Conservation (phyloP, 2,797 vertebrate genomes). For the Perodicticus potto region DNA sequence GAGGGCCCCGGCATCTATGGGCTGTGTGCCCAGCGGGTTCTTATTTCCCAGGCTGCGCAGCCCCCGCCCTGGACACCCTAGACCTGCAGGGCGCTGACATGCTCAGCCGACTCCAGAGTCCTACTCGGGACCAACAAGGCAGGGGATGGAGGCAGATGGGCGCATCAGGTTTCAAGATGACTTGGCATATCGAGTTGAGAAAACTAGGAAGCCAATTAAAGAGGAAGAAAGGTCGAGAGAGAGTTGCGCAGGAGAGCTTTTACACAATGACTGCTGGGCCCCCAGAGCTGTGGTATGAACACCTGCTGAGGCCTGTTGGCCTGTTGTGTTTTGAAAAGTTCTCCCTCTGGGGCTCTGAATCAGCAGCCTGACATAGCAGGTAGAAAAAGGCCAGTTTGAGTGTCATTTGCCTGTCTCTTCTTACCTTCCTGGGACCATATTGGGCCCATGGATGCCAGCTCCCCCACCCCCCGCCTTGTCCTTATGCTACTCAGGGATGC, state of each 20-base stretch:
- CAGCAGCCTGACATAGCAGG: not conserved
- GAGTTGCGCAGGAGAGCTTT: not conserved
- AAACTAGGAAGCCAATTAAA: conserved; percentile 1
- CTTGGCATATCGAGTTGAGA: not conserved
- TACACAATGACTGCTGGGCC: not conserved
- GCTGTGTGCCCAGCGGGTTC: no score
- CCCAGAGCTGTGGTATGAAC: not conserved
- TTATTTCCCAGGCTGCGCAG: not conserved
- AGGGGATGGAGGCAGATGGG: not conserved
- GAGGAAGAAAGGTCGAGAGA: not conserved
- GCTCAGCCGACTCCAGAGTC: not conserved
- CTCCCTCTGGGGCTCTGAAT: not conserved
- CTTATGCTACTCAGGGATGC: not conserved
- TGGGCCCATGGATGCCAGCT: not conserved
- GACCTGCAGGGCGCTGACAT: not conserved
- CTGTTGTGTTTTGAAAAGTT: conserved; percentile 25
- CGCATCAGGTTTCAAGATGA: not conserved
- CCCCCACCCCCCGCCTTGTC: no score
- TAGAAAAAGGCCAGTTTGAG: not conserved
- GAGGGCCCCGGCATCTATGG: not conserved
- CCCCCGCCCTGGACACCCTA: rapidly evolving
- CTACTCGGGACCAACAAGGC: not conserved
- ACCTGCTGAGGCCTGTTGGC: conserved; percentile 17
- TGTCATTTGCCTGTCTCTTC: not conserved
- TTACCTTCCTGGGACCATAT: not conserved